Evolutionary conservation across 1,140 invertebrate genomes (phyloP).

Genomic region (Trigoniulus corallinus): DNA sequence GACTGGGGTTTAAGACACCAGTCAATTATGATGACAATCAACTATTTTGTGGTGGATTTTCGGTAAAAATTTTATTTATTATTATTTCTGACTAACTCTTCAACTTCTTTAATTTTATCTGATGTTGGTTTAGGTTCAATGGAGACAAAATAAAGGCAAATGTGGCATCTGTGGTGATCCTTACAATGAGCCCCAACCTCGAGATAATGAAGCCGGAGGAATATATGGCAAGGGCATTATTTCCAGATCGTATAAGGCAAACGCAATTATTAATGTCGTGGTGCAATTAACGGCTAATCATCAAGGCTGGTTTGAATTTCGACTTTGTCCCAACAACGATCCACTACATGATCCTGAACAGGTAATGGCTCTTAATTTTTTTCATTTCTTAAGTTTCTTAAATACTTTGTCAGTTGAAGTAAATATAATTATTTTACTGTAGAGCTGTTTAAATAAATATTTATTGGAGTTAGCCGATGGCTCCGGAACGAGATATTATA

Average conservation of each 20-base stretch:
- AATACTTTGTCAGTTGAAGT: too few relatives aligned
- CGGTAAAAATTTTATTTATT: slow-evolving; percentile 20
- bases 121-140: neutral
- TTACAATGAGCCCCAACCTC: slow-evolving; percentile 31
- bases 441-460: slow-evolving; percentile 35
- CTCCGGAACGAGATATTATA: slow-evolving; percentile 12
- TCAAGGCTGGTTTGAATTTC: slow-evolving; percentile 35
- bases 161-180: slow-evolving; percentile 24
- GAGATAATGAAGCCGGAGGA: slow-evolving; percentile 45
- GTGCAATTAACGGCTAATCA: slow-evolving; percentile 36
- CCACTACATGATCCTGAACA: slow-evolving; percentile 32
- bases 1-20: slow-evolving; percentile 52
- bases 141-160: slow-evolving; percentile 23
- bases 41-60: slow-evolving; percentile 44
- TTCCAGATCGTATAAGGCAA: slow-evolving; percentile 22
- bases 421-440: too few relatives aligned
- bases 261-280: slow-evolving; percentile 25
- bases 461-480: slow-evolving; percentile 31
- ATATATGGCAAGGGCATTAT: slow-evolving; percentile 37
- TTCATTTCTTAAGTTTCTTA: too few relatives aligned
- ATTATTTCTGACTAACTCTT: neutral
- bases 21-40: slow-evolving; percentile 49
- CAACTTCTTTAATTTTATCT: neutral
- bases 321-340: slow-evolving; percentile 33
- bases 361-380: neutral